Base-by-base conservation (phyloP, 2,797 vertebrate species). In the Silurus lanzhouensis region DNA sequence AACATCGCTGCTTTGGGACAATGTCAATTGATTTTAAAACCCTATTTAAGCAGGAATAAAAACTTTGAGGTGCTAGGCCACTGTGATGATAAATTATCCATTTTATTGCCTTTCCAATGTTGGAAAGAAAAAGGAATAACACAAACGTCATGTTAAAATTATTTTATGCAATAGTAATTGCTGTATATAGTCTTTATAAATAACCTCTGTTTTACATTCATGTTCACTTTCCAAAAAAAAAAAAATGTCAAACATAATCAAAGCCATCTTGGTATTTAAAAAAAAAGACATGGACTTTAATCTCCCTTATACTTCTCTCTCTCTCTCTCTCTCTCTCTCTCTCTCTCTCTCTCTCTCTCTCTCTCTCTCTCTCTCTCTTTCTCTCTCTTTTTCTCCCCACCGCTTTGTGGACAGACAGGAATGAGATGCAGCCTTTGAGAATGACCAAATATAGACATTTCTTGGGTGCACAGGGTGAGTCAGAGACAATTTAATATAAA, bases 381-480 rank as follows among this genome's bases (percentile, higher is more conserved):
- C 46, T 68, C 55, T 84, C 68, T 75, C 38, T 38, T 0, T 38
- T 38, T 38, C 38, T 38, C 38, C 4, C 38, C 38, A 38, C 38
- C 38, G 2, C 38, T 7, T 52, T 52, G 48, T 52, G 48, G 48
- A 52, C 48, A 89, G 92, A 93, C 94, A 94, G 95, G 95, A 96
- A 96, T 95, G 95, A 94, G 91, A 92, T 89, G 84, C 90, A 91
- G 92, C 90, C 93, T 92, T 92, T 91, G 90, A 93, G 90, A 95
- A 94, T 96, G 90, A 94, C 95, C 95, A 96, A 95, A 96, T 96
- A 96, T 94, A 93, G 95, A 88, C 95, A 96, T 95, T 94, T 95
- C 63, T 70, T 90, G 91, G 90, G 92, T 90, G 84, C 89, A 88
- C 89, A 91, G 89, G 84, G 91, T 87, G 90, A 92, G 87, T 86